Base-by-base conservation (phyloP, 2,888 invertebrate genomes). In the Neocrepidodera transversa region DNA sequence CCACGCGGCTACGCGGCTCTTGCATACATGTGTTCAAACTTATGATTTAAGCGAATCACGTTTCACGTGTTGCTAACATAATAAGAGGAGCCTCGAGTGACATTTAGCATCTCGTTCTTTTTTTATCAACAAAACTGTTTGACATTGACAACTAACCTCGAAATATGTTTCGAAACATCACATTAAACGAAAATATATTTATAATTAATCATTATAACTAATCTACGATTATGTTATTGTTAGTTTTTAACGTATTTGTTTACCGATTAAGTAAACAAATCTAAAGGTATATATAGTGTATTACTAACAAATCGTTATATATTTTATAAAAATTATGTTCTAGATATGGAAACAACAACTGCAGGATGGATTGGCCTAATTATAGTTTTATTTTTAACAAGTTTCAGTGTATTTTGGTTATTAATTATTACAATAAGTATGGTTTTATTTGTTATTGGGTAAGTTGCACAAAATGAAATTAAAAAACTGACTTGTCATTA, bases 401-500 rank as follows among this genome's bases (percentile, higher is more conserved):
- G 77, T 58, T 80, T 81, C 68, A 81, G 81, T 18, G 57, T 79
- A 20, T 78, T 75, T 64, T 79, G 78, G 75, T 77, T 79, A 59
- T 56, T 79, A 40, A 77, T 75, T 43, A 62, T 76, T 45, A 60
- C 75, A 56, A 57, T 75, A 40, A 70, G 76, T 63, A 50, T 76
- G 30, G 48, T 77, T 48, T 66, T 78, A 53, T 80, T 81, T 67
- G 38, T 77, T 14, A 55, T 79, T 59, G 81, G 80, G 80, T 81
- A 71, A 67, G 76, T 73, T 42, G 16, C 13, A 30, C 28, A 10
- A 28, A n/a, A n/a, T n/a, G n/a, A n/a, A n/a, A n/a, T n/a, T n/a
- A n/a, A n/a, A n/a, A n/a, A n/a, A n/a, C n/a, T n/a, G n/a, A n/a
- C n/a, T n/a, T n/a, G n/a, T n/a, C n/a, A n/a, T n/a, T n/a, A n/a